These are phyloP conservation scores for Corythoichthys intestinalis DNA, from an alignment of 2,113 vertebrate species.

Conservation along the genomic window DNA sequence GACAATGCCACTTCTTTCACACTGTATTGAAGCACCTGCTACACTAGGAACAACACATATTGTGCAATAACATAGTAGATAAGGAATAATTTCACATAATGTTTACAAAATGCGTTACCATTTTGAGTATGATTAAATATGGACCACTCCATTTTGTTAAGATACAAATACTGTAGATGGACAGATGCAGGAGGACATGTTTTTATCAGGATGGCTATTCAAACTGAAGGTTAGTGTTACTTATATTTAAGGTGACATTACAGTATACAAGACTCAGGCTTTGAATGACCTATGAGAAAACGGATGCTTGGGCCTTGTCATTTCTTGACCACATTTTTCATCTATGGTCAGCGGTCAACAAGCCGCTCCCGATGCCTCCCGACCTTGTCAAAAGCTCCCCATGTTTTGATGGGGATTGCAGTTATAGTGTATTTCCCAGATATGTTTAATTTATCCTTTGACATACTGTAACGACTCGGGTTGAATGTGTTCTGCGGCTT, in stretches of 20 bases:
- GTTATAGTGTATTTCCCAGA: too few relatives aligned
- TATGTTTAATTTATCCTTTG: too few relatives aligned
- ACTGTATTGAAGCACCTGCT: not conserved
- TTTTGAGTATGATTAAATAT: not conserved
- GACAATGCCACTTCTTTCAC: not conserved
- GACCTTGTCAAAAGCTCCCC: too few relatives aligned
- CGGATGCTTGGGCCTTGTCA: too few relatives aligned
- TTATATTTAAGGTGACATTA: not conserved
- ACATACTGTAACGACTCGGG: too few relatives aligned
- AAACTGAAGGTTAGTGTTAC: slow-evolving; percentile 28
- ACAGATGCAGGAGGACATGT: slow-evolving; percentile 4
- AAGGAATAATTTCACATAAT: not conserved
- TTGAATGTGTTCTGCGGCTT: too few relatives aligned
- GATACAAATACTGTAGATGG: slow-evolving; percentile 1
- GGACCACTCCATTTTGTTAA: not conserved
- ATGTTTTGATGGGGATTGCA: too few relatives aligned
- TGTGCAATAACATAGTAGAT: not conserved
- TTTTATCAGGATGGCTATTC: slow-evolving; percentile 7
- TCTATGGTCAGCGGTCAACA: too few relatives aligned
- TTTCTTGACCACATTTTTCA: too few relatives aligned
- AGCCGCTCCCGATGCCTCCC: too few relatives aligned
- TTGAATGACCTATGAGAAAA: too few relatives aligned
- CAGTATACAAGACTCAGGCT: too few relatives aligned
- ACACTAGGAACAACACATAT: not conserved
- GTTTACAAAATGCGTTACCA: not conserved